A percentile compares a stretch with the other conserved stretches of the same genome.
Conservation (phyloP, 2,113 vertebrate species). For the Sitta europaea region DNA sequence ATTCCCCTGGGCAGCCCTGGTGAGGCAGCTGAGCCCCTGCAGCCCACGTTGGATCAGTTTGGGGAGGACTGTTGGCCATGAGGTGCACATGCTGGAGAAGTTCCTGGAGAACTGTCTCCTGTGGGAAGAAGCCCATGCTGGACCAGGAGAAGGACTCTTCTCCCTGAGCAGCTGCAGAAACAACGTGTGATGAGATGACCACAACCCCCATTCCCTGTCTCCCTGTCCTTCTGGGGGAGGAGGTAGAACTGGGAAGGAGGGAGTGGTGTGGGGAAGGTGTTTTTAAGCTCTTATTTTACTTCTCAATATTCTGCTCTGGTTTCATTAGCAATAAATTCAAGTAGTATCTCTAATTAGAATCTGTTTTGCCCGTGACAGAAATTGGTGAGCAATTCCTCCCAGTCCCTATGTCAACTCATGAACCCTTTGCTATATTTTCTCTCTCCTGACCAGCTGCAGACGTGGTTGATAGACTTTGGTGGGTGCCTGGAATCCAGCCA, state of each 20-base stretch:
- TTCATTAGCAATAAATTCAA: not conserved
- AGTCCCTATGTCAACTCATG: not conserved
- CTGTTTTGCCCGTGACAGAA: not conserved
- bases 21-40: not conserved
- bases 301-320: not conserved
- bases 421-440: not conserved
- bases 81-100: not conserved
- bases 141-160: not conserved
- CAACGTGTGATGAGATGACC: not conserved
- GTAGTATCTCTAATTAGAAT: not conserved
- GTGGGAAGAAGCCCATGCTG: not conserved
- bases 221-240: not conserved
- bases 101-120: not conserved
- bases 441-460: not conserved
- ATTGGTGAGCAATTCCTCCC: not conserved
- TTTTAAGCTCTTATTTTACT: not conserved
- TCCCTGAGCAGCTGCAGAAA: not conserved
- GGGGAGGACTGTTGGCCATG: not conserved
- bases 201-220: not conserved
- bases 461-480: not conserved
- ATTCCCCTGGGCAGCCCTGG: not conserved
- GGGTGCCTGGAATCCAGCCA: not conserved
- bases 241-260: not conserved
- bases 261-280: not conserved
- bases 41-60: accelerated